Percentiles rank a stretch among this genome's conserved stretches.
These are phyloP conservation scores for Chloropsis cyanopogon DNA, from an alignment of 2,113 vertebrate genomes.

Conservation along the genomic window DNA sequence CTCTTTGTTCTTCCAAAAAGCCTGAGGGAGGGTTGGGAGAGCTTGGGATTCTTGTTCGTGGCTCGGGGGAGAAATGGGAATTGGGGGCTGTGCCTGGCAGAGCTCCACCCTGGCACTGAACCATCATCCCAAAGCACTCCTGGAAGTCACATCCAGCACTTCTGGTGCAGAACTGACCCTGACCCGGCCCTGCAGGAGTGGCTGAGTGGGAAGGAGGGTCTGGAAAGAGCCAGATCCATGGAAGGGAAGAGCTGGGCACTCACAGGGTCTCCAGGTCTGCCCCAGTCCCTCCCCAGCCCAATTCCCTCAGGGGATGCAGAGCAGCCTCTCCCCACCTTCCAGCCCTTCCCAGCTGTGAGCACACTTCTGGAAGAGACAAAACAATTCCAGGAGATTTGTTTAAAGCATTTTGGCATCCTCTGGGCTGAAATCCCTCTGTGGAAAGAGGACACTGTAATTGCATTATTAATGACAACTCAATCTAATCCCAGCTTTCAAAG, in stretches of 20 bases:
- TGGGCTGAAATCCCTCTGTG: neutral
- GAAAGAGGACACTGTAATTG: neutral
- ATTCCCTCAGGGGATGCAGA: neutral
- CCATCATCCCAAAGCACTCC: neutral
- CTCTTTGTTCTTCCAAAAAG: neutral
- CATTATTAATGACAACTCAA: neutral
- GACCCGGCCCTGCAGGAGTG: neutral
- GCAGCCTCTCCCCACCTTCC: neutral
- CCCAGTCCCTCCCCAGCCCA: neutral
- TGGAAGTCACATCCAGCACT: neutral
- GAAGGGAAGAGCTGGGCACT: neutral
- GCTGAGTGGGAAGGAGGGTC: neutral
- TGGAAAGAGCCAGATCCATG: neutral
- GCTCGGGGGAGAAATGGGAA: neutral
- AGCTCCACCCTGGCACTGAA: neutral
- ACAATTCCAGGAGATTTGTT: neutral
- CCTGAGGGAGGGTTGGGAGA: neutral
- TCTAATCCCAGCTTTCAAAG: neutral
- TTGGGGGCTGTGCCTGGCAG: neutral
- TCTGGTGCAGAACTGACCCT: neutral
- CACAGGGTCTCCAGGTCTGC: neutral
- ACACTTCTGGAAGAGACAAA: neutral
- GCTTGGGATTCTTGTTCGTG: neutral
- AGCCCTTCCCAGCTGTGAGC: neutral
- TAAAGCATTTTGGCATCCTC: neutral